Evolutionary conservation across 1,140 invertebrate genomes (phyloP).

Genomic region (Drosophila pruinosa): DNA sequence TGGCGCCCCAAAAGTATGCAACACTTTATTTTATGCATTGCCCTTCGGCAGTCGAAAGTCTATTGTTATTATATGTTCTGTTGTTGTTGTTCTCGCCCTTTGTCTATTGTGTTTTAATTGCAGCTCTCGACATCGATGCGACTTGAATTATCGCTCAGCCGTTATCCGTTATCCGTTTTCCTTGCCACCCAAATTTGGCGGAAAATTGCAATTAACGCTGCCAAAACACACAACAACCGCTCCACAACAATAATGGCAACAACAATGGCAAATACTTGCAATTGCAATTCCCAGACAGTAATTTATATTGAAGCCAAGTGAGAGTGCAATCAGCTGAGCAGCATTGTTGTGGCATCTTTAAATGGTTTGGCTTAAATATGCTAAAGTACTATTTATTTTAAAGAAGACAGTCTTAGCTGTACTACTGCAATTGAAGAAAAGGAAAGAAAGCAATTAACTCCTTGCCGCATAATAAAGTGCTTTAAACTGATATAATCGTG

Average conservation of each 20-base stretch:
- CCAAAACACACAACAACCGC: neutral
- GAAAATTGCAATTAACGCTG: constrained; percentile 43
- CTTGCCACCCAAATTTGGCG: constrained; percentile 19
- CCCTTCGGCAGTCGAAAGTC: neutral
- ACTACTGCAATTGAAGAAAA: too few relatives aligned
- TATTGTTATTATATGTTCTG: too few relatives aligned
- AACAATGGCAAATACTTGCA: neutral
- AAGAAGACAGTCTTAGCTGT: neutral
- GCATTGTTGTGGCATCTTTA: neutral
- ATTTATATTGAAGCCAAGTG: neutral
- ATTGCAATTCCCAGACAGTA: constrained; percentile 12
- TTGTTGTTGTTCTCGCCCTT: neutral
- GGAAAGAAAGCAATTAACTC: neutral
- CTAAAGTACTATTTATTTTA: neutral
- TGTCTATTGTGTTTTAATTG: constrained; percentile 36
- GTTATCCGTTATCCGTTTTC: neutral
- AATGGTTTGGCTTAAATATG: neutral
- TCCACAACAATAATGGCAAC: neutral
- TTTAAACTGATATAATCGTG: neutral
- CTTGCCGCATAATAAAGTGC: neutral
- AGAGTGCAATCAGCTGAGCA: too few relatives aligned
- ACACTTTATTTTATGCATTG: constrained; percentile 18
- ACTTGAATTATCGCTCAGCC: constrained; percentile 19
- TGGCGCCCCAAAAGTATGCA: constrained; percentile 33
- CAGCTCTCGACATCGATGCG: constrained; percentile 15